Evolutionary conservation across 1,140 invertebrate genomes (phyloP).

Genomic region (Trichoplusia ni): DNA sequence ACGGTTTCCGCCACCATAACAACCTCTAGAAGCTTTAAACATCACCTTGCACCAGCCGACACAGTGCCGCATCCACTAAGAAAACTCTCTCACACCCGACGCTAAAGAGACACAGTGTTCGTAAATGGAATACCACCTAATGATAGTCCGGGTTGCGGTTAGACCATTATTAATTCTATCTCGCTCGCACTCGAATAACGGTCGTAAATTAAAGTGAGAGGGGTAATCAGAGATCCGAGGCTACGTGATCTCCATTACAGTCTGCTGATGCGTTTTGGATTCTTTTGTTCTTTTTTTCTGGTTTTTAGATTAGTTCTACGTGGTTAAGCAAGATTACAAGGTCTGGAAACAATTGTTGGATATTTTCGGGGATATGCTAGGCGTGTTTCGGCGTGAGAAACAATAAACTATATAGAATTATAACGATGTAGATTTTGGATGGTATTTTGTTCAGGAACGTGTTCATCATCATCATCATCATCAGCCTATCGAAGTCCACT

Average conservation of each 20-base stretch:
- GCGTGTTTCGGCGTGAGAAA: slow-evolving; percentile 15
- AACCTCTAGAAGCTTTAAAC: slow-evolving; percentile 19
- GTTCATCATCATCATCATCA: not conserved
- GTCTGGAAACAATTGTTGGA: slow-evolving; percentile 30
- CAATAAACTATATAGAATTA: not conserved
- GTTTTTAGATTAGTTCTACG: slow-evolving; percentile 51
- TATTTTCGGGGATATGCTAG: slow-evolving; percentile 13
- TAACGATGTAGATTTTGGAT: slow-evolving; percentile 1
- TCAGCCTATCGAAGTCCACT: no score
- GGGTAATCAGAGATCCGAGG: slow-evolving; percentile 57
- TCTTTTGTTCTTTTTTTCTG: slow-evolving; percentile 58
- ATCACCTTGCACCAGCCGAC: slow-evolving; percentile 11
- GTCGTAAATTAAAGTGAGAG: slow-evolving; percentile 61
- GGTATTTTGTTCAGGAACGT: not conserved
- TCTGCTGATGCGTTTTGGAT: slow-evolving; percentile 60
- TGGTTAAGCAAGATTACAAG: slow-evolving; percentile 43
- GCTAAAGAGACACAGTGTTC: slow-evolving; percentile 31
- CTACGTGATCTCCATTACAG: slow-evolving; percentile 76
- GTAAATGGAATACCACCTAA: slow-evolving; percentile 62
- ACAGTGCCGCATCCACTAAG: slow-evolving; percentile 19
- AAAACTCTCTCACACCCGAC: not conserved
- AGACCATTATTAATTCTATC: slow-evolving; percentile 70
- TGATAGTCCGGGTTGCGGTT: slow-evolving; percentile 71
- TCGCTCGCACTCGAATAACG: slow-evolving; percentile 51
- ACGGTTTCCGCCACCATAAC: slow-evolving; percentile 58